Evolutionary conservation across 2,888 invertebrate genomes (phyloP), one percentile per base, ranked within the genome.

Genomic region (Cerceris ruficornis): DNA sequence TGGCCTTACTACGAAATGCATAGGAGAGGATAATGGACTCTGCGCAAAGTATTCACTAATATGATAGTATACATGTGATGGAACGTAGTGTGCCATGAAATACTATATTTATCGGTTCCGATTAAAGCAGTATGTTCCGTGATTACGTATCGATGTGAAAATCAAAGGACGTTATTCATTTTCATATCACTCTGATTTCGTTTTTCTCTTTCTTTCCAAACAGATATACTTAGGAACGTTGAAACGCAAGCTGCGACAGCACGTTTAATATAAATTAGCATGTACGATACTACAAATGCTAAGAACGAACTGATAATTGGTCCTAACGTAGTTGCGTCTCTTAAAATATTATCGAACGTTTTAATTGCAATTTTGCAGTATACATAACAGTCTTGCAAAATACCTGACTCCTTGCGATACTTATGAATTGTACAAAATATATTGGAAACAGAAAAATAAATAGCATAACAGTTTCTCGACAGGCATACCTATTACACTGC

Each of bases 321-420:
- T 67, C 79, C 79, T 80, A 80, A 80, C 55, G 41, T 78, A 80
- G 68, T 13, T 78, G 28, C 55, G n/a, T 69, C 67, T 69, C 43
- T 42, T 54, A 17, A 17, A 54, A 59, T 41, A 59, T 66, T 74
- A 68, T 15, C 28, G 46, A 60, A 78, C 54, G 69, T 62, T 80
- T 72, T 60, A 78, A 54, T 83, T 83, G 78, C 81, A 28, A 83
- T 83, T 83, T 83, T 78, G 46, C 72, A 83, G 69, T 68, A 65
- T 57, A 67, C 28, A 28, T 28, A 28, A n/a, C 64, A 70, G 69
- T 66, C 57, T 69, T 65, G 74, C 68, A 72, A 80, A 74, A 65
- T 52, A 50, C 78, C 58, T 83, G 66, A 60, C 73, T 64, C 54
- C 58, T 70, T 55, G 59, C 28, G 57, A 61, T 78, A 77, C 65